Evolutionary conservation across 2,113 vertebrate species (phyloP), one percentile per base, ranked within the genome.

Genomic region (Acanthochromis polyacanthus): DNA sequence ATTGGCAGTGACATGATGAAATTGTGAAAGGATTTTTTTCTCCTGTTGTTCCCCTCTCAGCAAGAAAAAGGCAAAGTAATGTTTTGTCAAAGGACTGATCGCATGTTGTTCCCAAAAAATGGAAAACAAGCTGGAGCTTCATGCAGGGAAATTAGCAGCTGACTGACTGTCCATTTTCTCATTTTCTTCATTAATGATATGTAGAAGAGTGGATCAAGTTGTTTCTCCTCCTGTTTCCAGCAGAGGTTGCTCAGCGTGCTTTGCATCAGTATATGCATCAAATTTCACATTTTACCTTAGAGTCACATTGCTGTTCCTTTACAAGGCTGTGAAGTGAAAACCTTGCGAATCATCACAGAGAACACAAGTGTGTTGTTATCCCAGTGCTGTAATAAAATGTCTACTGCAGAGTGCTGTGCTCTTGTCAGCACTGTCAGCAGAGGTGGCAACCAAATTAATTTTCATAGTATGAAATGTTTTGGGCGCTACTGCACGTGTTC

Each of bases 1-100:
- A 88, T 60, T 86, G 81, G 58, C 78, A 72, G 60, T 50, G 28
- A 22, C 58, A 51, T 76, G 61, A 84, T 68, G 19, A 85, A 80
- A 83, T 22, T 76, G 57, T 43, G 51, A 76, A 78, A 57, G 36
- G 19, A 20, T 65, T 45, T 67, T 61, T 81, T 59, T 38, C 57
- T 55, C 28, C 45, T 86, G 50, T 79, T 64, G 32, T 43, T 72
- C 45, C 25, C 9, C 17, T 78, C 72, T 80, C 50, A 63, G 61
- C 38, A 30, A 62, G 55, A 72, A 71, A 66, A 59, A 62, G 73
- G 22, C 48, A 84, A 30, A 67, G 25, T 53, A 70, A 60, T 45
- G 45, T 69, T 88, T 63, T 62, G 56, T 80, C 80, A 82, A 80
- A 83, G 63, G 16, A 23, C 46, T 50, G 50, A 78, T 43, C 71